Evolutionary conservation across 2,113 vertebrate genomes (phyloP).

Genomic region (Cottus gobio): DNA sequence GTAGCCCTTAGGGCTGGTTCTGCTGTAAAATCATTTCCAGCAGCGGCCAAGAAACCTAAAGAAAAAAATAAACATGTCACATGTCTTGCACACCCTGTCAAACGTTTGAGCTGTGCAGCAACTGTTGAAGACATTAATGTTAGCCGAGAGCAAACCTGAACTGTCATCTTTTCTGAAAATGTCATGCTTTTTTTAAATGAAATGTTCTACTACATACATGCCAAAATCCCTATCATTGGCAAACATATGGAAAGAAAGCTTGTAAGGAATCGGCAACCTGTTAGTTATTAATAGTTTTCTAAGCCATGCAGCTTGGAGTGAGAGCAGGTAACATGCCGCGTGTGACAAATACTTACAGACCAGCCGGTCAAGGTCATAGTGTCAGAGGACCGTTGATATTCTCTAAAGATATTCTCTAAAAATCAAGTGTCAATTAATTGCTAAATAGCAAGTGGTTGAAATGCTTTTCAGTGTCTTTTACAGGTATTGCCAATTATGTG

Average conservation of each 20-base stretch:
- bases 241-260: neutral
- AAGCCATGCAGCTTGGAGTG: neutral
- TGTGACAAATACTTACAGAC: neutral
- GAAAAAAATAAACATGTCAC: slow-evolving; percentile 43
- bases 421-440: neutral
- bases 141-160: slow-evolving; percentile 33
- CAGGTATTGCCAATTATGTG: neutral
- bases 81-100: slow-evolving; percentile 42
- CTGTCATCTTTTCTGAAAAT: slow-evolving; percentile 44
- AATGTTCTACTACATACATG: neutral
- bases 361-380: neutral
- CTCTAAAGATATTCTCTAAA: too few species aligned
- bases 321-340: neutral
- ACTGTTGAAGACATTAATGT: slow-evolving; percentile 37
- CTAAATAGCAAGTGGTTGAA: neutral
- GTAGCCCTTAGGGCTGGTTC: neutral
- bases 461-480: neutral
- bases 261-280: neutral
- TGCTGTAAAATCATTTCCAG: slow-evolving; percentile 30
- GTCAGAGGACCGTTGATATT: neutral
- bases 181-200: slow-evolving; percentile 3
- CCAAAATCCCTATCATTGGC: slow-evolving; percentile 5
- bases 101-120: slow-evolving; percentile 41
- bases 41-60: neutral
- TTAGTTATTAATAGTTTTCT: neutral